These are phyloP conservation scores for Chaunax sp. DNA, from an alignment of 2,797 vertebrate species.

Conservation along the genomic window DNA sequence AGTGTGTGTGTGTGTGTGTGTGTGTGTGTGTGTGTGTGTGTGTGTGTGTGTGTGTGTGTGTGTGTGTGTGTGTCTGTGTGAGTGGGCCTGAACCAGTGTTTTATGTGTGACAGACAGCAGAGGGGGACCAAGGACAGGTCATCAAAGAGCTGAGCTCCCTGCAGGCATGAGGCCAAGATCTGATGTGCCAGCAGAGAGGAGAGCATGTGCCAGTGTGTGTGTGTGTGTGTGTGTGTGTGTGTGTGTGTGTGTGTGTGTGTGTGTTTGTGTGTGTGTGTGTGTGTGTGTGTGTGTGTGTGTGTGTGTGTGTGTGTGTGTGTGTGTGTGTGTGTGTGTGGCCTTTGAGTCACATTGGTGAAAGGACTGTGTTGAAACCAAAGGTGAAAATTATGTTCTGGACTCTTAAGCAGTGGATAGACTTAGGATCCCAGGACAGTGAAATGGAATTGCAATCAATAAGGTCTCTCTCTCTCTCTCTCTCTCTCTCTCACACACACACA, in stretches of 20 bases:
- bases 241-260: conserved; percentile 1
- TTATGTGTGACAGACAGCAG: conserved; percentile 27
- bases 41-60: background rate
- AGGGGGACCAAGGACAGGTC: conserved; percentile 48
- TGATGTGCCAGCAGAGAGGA: conserved; percentile 47
- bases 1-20: background rate
- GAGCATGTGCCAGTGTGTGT: conserved; percentile 35
- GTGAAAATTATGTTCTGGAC: conserved; percentile 36
- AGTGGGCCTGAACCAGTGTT: background rate
- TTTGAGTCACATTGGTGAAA: conserved; percentile 27
- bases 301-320: conserved; percentile 29
- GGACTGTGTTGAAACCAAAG: conserved; percentile 32
- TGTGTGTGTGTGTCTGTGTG: background rate
- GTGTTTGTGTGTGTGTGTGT: conserved; percentile 22
- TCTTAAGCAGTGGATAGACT: conserved; percentile 18
- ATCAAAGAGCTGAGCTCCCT: conserved; percentile 44
- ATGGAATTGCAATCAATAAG: conserved; percentile 36
- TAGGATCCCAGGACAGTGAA: conserved; percentile 22
- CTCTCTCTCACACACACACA: conserved; percentile 6
- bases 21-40: background rate
- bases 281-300: conserved; percentile 27
- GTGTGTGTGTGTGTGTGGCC: conserved; percentile 1
- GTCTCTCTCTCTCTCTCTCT: background rate
- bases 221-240: too few relatives aligned
- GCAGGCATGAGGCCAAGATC: conserved; percentile 49